Base-by-base conservation (phyloP, 1,140 invertebrate species). In the Leguminivora glycinivorella region DNA sequence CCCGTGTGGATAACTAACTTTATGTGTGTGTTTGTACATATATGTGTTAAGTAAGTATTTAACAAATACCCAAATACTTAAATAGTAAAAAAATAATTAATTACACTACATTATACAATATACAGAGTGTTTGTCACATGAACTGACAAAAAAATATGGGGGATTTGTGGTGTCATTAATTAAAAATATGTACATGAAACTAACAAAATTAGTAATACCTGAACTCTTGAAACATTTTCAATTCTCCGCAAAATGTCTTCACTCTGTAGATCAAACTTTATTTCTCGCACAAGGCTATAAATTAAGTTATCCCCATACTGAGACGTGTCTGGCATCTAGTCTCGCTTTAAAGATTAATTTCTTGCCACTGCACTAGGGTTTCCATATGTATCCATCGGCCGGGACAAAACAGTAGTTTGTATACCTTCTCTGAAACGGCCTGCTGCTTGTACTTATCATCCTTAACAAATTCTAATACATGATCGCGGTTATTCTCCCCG, bases 271-370 rank as follows among this genome's bases (percentile, higher is more conserved):
- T 52, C 40, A 10, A 22, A 52, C 47, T 52, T 52, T 52, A 52
- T 52, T 52, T 52, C 19, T 19, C 47, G 47, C 19, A 52, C 47
- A 52, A 43, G 40, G 40, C 47, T 52, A 17, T 17, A 52, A 52
- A 52, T 52, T 52, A 52, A 52, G 47, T 52, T 52, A 52, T 43
- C 47, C n/a, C 47, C 19, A 52, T 52, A 52, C 47, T 22, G 19
- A 19, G 22, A 52, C 47, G 47, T 52, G 47, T 52, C 47, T 52
- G 22, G 47, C 47, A 52, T 52, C 19, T 52, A 52, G 47, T 22
- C 47, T 52, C 47, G 47, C 14, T 52, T 22, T 52, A 52, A 52
- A 52, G 19, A 52, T 31, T 63, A 63, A 63, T 63, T 63, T 63
- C 58, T 29, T 29, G 22, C 56, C 58, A 31, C n/a, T 63, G n/a